phyloP scores from a whole-genome alignment of 2,113 vertebrate genomes.

The Archocentrus centrarchus region DNA sequence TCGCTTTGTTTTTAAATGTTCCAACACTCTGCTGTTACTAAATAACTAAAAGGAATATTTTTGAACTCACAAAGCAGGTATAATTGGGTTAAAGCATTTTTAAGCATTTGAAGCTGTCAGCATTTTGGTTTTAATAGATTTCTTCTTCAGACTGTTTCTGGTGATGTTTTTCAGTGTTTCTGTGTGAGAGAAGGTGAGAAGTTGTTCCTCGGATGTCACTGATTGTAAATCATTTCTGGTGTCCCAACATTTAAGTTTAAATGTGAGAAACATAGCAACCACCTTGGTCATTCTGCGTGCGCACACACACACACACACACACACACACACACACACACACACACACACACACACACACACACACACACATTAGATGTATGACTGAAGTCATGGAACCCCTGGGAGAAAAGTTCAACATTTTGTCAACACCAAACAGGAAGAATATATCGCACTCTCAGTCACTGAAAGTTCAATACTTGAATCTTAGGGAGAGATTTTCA shows the following conservation, averaged over 20 bases:
- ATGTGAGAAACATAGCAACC: conserved; percentile 46
- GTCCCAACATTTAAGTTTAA: conserved; percentile 46
- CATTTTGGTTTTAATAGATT: background rate
- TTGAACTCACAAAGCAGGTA: conserved; percentile 1
- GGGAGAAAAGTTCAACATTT: conserved; percentile 76
- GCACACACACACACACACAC: background rate
- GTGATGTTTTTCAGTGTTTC: background rate
- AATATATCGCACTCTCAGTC: conserved; percentile 59
- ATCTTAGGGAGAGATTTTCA: conserved; percentile 24
- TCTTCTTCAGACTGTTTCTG: background rate
- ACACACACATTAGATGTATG: conserved; percentile 52
- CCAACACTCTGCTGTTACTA: background rate
- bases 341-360: background rate
- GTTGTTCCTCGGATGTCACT: conserved; percentile 24
- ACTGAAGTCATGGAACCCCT: conserved; percentile 23
- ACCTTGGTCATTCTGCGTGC: conserved; percentile 37
- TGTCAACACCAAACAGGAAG: conserved; percentile 78
- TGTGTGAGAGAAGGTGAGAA: background rate
- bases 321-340: too few relatives aligned
- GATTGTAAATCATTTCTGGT: conserved; percentile 58
- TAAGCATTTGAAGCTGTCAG: background rate
- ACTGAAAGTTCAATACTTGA: conserved; percentile 13
- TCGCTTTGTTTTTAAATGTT: conserved; percentile 11
- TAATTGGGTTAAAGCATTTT: background rate
- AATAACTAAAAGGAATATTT: background rate